phyloP scores from a whole-genome alignment of 2,797 vertebrate species.

The Gambusia yucatana region DNA sequence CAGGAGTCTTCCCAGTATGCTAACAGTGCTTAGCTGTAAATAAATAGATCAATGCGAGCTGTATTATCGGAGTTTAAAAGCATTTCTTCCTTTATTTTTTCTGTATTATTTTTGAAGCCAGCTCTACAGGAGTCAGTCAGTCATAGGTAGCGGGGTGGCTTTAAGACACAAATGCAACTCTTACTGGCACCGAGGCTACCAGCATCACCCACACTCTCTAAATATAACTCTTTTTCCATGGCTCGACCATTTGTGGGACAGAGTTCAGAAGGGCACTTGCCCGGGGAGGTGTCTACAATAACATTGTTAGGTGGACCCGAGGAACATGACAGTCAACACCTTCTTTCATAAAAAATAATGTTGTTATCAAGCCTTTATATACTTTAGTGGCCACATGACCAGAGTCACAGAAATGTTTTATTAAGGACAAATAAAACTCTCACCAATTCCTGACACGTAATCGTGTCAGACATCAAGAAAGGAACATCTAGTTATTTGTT shows the following conservation, averaged over 20 bases:
- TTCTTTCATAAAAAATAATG: conserved; percentile 52
- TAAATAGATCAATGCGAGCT: conserved; percentile 57
- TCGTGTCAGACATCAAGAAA: conserved; percentile 16
- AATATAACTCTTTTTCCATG: conserved; percentile 85
- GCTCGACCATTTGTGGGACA: conserved; percentile 75
- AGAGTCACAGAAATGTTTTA: conserved; percentile 13
- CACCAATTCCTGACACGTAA: conserved; percentile 13
- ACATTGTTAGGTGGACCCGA: conserved; percentile 60
- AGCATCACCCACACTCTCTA: conserved; percentile 81
- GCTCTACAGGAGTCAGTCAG: conserved; percentile 74
- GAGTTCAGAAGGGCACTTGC: conserved; percentile 74
- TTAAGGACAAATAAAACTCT: conserved; percentile 7
- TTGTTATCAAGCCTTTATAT: conserved; percentile 41
- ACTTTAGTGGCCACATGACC: conserved; percentile 19
- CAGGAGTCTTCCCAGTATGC: conserved; percentile 41
- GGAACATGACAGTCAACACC: conserved; percentile 54
- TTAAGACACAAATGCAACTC: conserved; percentile 78
- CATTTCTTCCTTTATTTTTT: conserved; percentile 55
- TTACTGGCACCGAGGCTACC: conserved; percentile 71
- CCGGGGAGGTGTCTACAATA: conserved; percentile 70
- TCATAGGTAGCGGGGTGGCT: conserved; percentile 71
- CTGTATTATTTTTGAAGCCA: conserved; percentile 49
- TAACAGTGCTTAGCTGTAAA: conserved; percentile 53
- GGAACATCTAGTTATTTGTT: conserved; percentile 4
- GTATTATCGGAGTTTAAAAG: conserved; percentile 57